These are phyloP conservation scores for Elegia similella DNA, from an alignment of 2,888 invertebrate species.

Conservation along the genomic window DNA sequence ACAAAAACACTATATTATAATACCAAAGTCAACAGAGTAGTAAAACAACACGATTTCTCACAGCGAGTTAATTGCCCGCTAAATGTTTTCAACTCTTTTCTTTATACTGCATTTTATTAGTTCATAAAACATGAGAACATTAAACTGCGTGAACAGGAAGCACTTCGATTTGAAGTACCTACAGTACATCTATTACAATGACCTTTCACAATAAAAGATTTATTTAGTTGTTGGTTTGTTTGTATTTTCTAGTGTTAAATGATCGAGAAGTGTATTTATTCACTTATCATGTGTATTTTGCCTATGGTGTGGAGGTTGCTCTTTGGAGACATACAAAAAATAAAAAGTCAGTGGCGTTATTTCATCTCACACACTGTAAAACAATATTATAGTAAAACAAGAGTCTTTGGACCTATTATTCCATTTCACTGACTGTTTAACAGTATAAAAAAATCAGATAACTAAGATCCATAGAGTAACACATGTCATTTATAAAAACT, in stretches of 20 bases:
- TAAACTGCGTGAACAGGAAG: constrained; percentile 18
- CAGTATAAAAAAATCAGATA: too few species aligned
- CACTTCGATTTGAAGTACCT: constrained; percentile 3
- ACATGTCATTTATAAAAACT: too few species aligned
- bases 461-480: too few species aligned
- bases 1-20: constrained; percentile 72
- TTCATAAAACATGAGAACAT: constrained; percentile 22
- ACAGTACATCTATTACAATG: background rate
- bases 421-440: too few species aligned
- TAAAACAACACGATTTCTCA: constrained; percentile 21
- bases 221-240: background rate
- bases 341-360: too few species aligned
- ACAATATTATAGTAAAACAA: too few species aligned
- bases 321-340: too few species aligned
- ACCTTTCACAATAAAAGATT: constrained; percentile 4
- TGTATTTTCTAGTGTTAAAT: background rate
- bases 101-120: constrained; percentile 23
- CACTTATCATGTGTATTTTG: too few species aligned
- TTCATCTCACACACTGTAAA: too few species aligned
- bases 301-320: too few species aligned
- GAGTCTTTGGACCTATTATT: too few species aligned
- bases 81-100: constrained; percentile 22
- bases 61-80: constrained; percentile 25
- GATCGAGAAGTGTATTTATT: too few species aligned
- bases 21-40: constrained; percentile 56